Evolutionary conservation across 1,140 invertebrate genomes (phyloP).

Genomic region (Chlorops oryzae): DNA sequence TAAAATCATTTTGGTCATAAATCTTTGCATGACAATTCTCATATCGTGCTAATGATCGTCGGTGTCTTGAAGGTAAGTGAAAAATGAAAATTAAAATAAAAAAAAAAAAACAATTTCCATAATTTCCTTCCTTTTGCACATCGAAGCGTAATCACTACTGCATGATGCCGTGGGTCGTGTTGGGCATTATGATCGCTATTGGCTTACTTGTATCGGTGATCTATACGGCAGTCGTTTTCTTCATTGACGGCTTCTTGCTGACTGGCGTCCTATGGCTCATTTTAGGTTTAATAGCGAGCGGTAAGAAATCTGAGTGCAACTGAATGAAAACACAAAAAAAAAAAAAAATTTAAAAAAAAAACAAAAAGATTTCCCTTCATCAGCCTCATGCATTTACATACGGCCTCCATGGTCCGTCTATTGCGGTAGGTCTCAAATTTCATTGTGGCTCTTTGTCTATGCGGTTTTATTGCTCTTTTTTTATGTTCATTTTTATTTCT

Average conservation of each 20-base stretch:
- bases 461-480: no score
- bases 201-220: conserved; percentile 67
- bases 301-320: no score
- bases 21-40: conserved; percentile 73
- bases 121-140: conserved; percentile 15
- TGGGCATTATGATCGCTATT: conserved; percentile 69
- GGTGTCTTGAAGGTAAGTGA: conserved; percentile 63
- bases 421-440: no score
- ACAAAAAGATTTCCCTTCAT: no score
- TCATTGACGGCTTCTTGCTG: conserved; percentile 54
- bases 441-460: no score
- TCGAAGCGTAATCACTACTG: conserved; percentile 68
- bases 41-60: conserved; percentile 69
- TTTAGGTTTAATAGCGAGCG: conserved; percentile 56
- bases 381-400: no score
- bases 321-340: no score
- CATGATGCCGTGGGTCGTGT: conserved; percentile 75
- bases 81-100: conserved; percentile 4
- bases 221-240: conserved; percentile 67
- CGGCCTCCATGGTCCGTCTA: no score
- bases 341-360: no score
- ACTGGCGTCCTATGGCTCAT: conserved; percentile 57
- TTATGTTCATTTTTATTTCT: no score
- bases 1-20: conserved; percentile 70
- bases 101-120: conserved; percentile 1